Evolutionary conservation across 1,140 invertebrate species (phyloP), one percentile per base, ranked within the genome.

Genomic region (Drosophila pallidifrons): DNA sequence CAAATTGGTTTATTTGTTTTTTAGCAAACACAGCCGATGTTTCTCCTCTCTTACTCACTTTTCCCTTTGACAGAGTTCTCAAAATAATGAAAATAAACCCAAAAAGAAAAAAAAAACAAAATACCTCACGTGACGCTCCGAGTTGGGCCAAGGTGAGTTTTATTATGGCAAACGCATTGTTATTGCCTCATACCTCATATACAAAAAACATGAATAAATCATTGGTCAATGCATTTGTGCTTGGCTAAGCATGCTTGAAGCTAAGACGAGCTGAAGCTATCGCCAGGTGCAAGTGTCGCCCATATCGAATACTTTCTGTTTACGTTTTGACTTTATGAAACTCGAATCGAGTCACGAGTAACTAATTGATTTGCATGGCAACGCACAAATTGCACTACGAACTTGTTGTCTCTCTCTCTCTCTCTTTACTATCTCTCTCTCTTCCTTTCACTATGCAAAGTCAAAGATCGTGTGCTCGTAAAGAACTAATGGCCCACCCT

Each of bases 281-380:
- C 30, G 73, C 74, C 81, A 86, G 82, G 63, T 86, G 82, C 75
- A 64, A 77, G 30, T 49, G 11, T 11, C 49, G 49, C 72, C 76
- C 52, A 79, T 68, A 66, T 66, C 57, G 8, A 30, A 15, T 35
- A 38, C 38, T 57, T 32, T 13, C 54, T 54, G 35, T 68, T 63
- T 58, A 41, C 3, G 13, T 15, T 38, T 11, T 38, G 43, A 43
- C 46, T 55, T 60, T 68, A 30, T 55, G 35, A 10, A 38, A 38
- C 35, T 61, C 54, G 25, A 28, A 6, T n/a, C 35, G 15, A 11
- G 13, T 11, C 32, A 38, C 5, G 32, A 69, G 67, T 46, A 85
- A 79, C 72, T 75, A 79, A 85, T 88, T 72, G 85, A 89, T 89
- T 89, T 78, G 63, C 85, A 78, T 89, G 81, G 81, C 78, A 85